phyloP scores from a whole-genome alignment of 2,797 vertebrate genomes.

The Trematomus bernacchii region DNA sequence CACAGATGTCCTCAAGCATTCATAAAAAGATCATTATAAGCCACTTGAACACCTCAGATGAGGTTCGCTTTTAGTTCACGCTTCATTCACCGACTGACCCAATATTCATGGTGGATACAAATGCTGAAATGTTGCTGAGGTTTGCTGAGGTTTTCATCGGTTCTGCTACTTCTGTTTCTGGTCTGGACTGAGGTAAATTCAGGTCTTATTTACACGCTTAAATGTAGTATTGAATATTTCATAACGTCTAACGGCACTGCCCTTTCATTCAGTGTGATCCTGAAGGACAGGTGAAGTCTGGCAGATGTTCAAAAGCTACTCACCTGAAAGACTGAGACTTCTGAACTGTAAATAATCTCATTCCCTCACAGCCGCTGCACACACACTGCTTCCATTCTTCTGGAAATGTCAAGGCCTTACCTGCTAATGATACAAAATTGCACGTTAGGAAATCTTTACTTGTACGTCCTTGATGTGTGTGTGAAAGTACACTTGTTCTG shows the following conservation, averaged over 20 bases:
- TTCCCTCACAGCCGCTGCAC: conserved; percentile 10
- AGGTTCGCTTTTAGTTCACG: neutral
- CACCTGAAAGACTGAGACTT: conserved; percentile 27
- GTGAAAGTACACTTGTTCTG: conserved; percentile 15
- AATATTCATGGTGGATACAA: conserved; percentile 22
- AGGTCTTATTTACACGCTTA: neutral
- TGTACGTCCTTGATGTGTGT: conserved; percentile 4
- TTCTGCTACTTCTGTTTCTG: neutral
- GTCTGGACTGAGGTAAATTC: neutral
- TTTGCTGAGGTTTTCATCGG: too few relatives aligned
- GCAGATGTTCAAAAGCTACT: conserved; percentile 24
- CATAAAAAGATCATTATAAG: conserved; percentile 37
- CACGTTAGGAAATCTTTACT: neutral
- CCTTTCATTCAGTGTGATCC: conserved; percentile 17
- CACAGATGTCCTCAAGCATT: conserved; percentile 17
- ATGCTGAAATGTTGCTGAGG: neutral
- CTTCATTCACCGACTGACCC: conserved; percentile 1
- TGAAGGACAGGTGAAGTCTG: conserved; percentile 25
- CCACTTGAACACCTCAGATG: neutral
- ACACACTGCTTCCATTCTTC: neutral
- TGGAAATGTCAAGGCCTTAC: conserved; percentile 38
- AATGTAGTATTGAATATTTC: conserved; percentile 9
- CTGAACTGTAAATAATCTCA: conserved; percentile 13
- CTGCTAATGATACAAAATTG: conserved; percentile 35
- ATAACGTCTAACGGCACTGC: neutral